Base-by-base conservation (phyloP, 2,113 vertebrate species). In the Ellobius talpinus region DNA sequence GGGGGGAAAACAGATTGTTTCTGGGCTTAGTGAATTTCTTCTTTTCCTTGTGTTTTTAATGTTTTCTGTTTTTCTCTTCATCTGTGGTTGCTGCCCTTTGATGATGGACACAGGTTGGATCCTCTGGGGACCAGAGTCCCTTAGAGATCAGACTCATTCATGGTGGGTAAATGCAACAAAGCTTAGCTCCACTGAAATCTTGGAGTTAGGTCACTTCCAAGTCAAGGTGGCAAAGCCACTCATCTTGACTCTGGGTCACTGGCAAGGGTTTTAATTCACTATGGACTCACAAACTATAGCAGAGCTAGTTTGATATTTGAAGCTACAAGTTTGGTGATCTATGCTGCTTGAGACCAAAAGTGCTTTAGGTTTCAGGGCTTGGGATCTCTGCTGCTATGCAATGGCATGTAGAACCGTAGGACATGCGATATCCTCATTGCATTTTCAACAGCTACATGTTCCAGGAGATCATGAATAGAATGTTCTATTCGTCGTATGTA, bases 1-100 rank as follows among this genome's bases (percentile, higher is more conserved):
- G 96, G 98, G 97, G 98, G 97, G 98, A 98, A 98, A 98, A 98
- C 98, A 98, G 98, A 98, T 98, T 97, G 97, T 97, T 98, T 97
- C 97, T 98, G 70, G 95, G 97, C 98, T 97, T 29, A 4, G 81
- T 81, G 91, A 95, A 78, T 8, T 78, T 70, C 70, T 92, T 90
- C 36, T 95, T 89, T 87, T 91, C 63, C 72, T 79, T 87, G n/a
- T 90, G 31, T 68, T 95, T 96, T 90, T 39, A 76, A 50, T 72
- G 12, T 2, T 76, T 91, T 89, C 77, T 4, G 4, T 26, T 21
- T 58, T 73, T 88, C 86, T 86, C 1, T 90, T 52, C 0, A 9
- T 93, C 97, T 73, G 52, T 91, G 65, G 68, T 94, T 88, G 90
- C 90, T 17, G 58, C 70, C 63, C 89, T 97, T 97, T 93, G 5